Conservation (phyloP, 2,888 invertebrate species). For the Gerris lacustris region DNA sequence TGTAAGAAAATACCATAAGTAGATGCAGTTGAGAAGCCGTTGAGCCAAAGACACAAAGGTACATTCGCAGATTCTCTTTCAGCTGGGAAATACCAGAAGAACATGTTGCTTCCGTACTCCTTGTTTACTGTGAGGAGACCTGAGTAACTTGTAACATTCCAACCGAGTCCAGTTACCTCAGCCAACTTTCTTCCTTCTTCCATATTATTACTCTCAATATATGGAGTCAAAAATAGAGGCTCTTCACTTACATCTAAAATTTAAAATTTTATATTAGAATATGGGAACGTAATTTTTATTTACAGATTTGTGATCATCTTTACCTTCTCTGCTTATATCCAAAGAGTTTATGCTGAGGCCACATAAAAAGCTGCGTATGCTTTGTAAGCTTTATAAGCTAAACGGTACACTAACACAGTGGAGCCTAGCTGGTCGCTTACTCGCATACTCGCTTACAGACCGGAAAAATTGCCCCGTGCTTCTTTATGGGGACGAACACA, state of each 20-base stretch:
- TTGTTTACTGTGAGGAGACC: conserved; percentile 76
- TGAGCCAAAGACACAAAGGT: conserved; percentile 34
- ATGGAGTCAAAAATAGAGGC: not conserved
- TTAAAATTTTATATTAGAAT: too few species aligned
- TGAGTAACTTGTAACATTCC: conserved; percentile 52
- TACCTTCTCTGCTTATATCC: too few species aligned
- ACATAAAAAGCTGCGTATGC: too few species aligned
- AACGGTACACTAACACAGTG: too few species aligned
- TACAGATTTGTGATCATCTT: too few species aligned
- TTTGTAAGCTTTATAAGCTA: too few species aligned
- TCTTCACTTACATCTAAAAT: not conserved
- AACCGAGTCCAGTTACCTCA: conserved; percentile 13
- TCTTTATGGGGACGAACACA: too few species aligned
- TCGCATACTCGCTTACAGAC: too few species aligned
- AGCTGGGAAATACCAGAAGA: conserved; percentile 86
- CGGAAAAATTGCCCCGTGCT: too few species aligned
- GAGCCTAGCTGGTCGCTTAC: too few species aligned
- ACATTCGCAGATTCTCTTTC: conserved; percentile 34
- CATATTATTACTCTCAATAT: not conserved
- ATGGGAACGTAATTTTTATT: too few species aligned
- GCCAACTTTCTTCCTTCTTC: conserved; percentile 8
- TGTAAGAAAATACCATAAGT: conserved; percentile 37
- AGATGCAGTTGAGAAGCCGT: conserved; percentile 35
- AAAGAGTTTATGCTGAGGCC: too few species aligned
- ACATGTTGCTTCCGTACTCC: conserved; percentile 63